These are phyloP conservation scores for Oriolus oriolus DNA, from an alignment of 2,113 vertebrate species.

Conservation along the genomic window DNA sequence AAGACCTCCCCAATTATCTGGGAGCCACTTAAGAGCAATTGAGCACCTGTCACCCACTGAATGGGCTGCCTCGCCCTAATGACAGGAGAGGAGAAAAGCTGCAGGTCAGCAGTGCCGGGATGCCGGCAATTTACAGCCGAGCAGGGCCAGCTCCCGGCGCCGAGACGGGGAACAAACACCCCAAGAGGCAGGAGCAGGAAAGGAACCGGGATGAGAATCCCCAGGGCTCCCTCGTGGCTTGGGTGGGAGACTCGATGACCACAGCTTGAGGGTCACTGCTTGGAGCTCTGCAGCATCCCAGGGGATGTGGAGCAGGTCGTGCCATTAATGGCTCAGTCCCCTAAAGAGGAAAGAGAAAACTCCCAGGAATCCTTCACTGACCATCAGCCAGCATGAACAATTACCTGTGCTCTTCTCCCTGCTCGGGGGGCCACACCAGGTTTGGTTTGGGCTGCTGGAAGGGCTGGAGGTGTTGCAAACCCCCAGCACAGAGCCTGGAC, in stretches of 20 bases:
- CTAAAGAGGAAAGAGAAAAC: background rate
- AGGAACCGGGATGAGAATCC: background rate
- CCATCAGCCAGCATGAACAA: background rate
- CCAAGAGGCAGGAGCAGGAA: background rate
- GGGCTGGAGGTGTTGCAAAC: background rate
- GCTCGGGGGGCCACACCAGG: background rate
- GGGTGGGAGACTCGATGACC: background rate
- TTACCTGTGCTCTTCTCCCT: too few species aligned
- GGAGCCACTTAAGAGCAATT: slow-evolving; percentile 65
- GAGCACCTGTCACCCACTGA: slow-evolving; percentile 66
- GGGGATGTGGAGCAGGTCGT: background rate
- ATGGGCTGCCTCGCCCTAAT: slow-evolving; percentile 50
- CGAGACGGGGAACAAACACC: background rate
- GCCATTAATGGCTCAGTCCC: background rate
- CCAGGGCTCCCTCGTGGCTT: background rate
- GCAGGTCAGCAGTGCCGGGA: slow-evolving; percentile 8
- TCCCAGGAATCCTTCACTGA: background rate
- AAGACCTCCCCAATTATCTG: slow-evolving; percentile 69
- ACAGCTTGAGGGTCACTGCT: background rate
- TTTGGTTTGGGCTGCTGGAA: background rate
- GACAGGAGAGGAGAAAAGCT: slow-evolving; percentile 48
- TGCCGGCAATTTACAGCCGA: slow-evolving; percentile 5
- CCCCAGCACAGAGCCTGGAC: background rate
- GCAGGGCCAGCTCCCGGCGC: background rate
- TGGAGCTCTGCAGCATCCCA: background rate